These are phyloP conservation scores for Spialia ferax DNA, from an alignment of 2,888 invertebrate species.

Conservation along the genomic window DNA sequence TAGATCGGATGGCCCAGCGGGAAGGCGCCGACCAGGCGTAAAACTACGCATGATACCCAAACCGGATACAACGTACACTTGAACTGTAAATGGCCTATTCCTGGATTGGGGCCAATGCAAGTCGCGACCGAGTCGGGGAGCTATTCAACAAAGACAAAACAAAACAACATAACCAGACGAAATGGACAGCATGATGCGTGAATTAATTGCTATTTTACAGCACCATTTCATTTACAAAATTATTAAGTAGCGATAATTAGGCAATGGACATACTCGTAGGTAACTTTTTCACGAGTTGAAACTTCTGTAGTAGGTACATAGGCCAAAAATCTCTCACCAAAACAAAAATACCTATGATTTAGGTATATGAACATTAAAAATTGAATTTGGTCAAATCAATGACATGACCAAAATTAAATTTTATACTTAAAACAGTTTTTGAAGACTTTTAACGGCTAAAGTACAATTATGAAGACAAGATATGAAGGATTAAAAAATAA, in stretches of 20 bases:
- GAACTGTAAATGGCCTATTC: constrained; percentile 73
- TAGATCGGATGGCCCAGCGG: constrained; percentile 13
- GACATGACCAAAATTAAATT: too few relatives aligned
- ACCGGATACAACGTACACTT: constrained; percentile 75
- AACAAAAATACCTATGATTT: too few relatives aligned
- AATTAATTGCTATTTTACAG: neutral
- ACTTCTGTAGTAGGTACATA: too few relatives aligned
- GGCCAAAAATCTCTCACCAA: too few relatives aligned
- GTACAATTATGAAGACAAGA: too few relatives aligned
- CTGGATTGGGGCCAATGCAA: constrained; percentile 73
- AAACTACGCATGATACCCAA: constrained; percentile 51
- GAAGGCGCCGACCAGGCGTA: constrained; percentile 56
- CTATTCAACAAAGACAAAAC: constrained; percentile 42
- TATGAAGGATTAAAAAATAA: too few relatives aligned
- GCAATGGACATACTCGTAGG: too few relatives aligned
- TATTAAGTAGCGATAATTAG: neutral
- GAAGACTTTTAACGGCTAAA: too few relatives aligned
- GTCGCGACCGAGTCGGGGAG: constrained; percentile 45
- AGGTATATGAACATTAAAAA: too few relatives aligned
- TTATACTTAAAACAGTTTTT: too few relatives aligned
- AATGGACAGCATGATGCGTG: neutral
- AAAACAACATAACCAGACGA: neutral
- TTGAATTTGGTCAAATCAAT: too few relatives aligned
- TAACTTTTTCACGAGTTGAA: too few relatives aligned
- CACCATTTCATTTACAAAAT: neutral